A percentile compares a stretch with the other conserved stretches of the same genome.
Conservation (phyloP, 2,888 invertebrate species). For the Trachelus stipa region DNA sequence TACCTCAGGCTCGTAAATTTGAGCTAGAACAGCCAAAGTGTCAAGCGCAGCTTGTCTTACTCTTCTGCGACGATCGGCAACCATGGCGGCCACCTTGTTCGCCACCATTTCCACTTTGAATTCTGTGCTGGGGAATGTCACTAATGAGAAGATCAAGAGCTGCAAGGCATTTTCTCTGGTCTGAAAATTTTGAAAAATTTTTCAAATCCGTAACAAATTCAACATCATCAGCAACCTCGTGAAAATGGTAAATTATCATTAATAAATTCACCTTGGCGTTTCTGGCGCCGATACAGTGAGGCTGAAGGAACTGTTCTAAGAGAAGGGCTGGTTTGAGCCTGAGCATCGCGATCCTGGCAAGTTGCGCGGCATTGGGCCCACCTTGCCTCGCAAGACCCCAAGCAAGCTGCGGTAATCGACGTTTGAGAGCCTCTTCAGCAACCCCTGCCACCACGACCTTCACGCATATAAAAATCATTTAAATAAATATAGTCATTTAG, state of each 20-base stretch:
- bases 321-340: conserved; percentile 69
- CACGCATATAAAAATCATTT: conserved; percentile 5
- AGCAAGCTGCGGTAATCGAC: conserved; percentile 64
- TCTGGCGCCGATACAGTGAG: conserved; percentile 60
- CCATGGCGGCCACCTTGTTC: conserved; percentile 54
- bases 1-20: conserved; percentile 69
- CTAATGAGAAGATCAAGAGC: conserved; percentile 79
- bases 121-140: conserved; percentile 83
- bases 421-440: conserved; percentile 59
- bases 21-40: conserved; percentile 81
- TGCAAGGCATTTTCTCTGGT: conserved; percentile 82
- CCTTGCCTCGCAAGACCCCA: conserved; percentile 67
- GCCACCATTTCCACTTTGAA: conserved; percentile 57
- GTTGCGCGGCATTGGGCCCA: conserved; percentile 67
- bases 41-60: conserved; percentile 85
- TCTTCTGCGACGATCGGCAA: conserved; percentile 75
- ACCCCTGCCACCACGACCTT: conserved; percentile 57
- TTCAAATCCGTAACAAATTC: background rate
- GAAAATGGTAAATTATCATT: background rate
- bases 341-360: conserved; percentile 66
- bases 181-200: conserved; percentile 53
- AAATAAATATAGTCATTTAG: background rate
- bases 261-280: conserved; percentile 55
- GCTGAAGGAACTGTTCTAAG: conserved; percentile 68
- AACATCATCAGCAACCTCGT: background rate